Conservation (phyloP, 2,888 invertebrate species). For the Coremacera marginata region DNA sequence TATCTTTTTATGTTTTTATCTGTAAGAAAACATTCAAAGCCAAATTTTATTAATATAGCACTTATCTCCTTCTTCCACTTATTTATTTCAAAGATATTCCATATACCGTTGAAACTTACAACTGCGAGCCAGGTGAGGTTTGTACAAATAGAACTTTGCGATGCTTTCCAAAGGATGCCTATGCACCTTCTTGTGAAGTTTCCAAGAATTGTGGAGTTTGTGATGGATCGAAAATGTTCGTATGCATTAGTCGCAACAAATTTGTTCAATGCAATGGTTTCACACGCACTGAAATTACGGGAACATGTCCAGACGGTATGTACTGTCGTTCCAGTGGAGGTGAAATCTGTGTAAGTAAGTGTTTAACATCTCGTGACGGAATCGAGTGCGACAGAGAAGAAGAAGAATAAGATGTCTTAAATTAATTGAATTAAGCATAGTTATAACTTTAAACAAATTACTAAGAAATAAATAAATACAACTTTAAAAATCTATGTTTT, state of each 20-base stretch:
- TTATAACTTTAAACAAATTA: too few relatives aligned
- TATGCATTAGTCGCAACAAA: slow-evolving; percentile 56
- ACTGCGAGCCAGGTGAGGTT: slow-evolving; percentile 49
- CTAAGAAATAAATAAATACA: background rate
- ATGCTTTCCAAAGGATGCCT: slow-evolving; percentile 35
- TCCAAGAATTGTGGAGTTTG: slow-evolving; percentile 50
- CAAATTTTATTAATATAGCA: background rate
- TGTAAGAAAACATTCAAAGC: too few relatives aligned
- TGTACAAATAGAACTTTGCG: slow-evolving; percentile 46
- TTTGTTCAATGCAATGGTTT: slow-evolving; percentile 53
- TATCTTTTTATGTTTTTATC: too few relatives aligned
- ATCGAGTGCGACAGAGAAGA: slow-evolving; percentile 51
- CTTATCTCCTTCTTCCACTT: too few relatives aligned
- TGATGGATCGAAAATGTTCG: slow-evolving; percentile 48
- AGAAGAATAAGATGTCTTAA: too few relatives aligned
- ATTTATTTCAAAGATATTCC: background rate
- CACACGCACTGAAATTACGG: slow-evolving; percentile 2
- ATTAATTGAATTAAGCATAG: background rate
- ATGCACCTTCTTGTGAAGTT: slow-evolving; percentile 45
- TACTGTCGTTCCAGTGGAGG: slow-evolving; percentile 47
- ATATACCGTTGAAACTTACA: background rate
- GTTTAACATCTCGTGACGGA: slow-evolving; percentile 38
- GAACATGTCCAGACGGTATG: slow-evolving; percentile 48
- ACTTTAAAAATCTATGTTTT: too few relatives aligned
- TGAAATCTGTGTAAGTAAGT: slow-evolving; percentile 52